phyloP scores from a whole-genome alignment of 1,140 invertebrate genomes.

The Oryctes rhinoceros region DNA sequence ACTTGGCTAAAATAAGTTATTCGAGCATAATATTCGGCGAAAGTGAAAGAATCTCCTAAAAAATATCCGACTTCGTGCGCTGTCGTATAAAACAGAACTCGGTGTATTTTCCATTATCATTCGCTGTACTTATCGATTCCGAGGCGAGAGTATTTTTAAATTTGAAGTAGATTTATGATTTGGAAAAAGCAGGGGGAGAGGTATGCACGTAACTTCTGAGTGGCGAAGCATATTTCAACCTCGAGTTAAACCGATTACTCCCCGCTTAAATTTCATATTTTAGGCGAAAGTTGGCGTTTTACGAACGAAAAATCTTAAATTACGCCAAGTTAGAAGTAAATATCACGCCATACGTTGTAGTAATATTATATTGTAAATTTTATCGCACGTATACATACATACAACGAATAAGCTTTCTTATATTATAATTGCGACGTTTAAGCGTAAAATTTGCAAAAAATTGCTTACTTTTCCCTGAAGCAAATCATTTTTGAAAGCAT shows the following conservation, averaged over 20 bases:
- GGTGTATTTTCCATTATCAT: slow-evolving; percentile 24
- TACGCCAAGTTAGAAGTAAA: neutral
- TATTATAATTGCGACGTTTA: no score
- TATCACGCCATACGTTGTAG: neutral
- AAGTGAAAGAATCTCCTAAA: slow-evolving; percentile 17
- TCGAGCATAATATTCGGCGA: slow-evolving; percentile 22
- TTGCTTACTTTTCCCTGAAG: no score
- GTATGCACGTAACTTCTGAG: slow-evolving; percentile 13
- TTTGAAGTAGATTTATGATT: slow-evolving; percentile 28
- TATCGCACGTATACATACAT: no score
- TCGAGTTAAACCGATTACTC: slow-evolving; percentile 6
- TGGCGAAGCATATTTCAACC: neutral
- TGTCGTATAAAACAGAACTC: slow-evolving; percentile 18
- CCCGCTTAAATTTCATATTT: neutral
- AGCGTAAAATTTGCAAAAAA: no score
- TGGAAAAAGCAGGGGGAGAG: neutral
- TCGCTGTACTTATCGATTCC: slow-evolving; percentile 14
- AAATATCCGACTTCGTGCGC: neutral
- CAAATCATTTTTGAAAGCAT: no score
- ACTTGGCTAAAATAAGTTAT: slow-evolving; percentile 15
- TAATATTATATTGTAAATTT: no score
- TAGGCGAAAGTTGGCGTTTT: neutral
- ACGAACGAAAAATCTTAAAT: neutral
- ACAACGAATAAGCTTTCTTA: no score
- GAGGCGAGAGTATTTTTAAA: slow-evolving; percentile 13